A percentile compares a stretch with the other conserved stretches of the same genome.
phyloP scores from a whole-genome alignment of 2,797 vertebrate genomes.

The Tragelaphus oryx region DNA sequence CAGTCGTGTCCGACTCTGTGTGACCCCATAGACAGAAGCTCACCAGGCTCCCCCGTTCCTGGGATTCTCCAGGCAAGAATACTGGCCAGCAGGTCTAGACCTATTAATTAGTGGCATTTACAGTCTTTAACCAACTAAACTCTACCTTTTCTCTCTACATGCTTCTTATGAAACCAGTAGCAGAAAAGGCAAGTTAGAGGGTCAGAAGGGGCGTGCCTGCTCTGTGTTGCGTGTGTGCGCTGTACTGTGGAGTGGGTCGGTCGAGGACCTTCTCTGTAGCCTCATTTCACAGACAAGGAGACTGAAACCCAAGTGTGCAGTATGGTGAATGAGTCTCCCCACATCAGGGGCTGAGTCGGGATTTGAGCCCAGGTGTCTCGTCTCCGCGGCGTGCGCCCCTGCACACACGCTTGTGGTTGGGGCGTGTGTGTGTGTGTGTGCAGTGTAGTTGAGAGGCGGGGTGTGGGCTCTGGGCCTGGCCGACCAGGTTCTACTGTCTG shows the following conservation, averaged over 20 bases:
- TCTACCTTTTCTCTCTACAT: neutral
- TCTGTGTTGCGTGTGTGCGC: rapidly evolving
- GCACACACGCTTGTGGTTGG: neutral
- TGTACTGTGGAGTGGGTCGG: neutral
- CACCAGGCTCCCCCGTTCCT: no score
- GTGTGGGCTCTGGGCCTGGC: neutral
- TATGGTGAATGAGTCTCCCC: neutral
- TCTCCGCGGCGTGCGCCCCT: rapidly evolving
- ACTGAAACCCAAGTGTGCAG: neutral
- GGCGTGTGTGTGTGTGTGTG: rapidly evolving
- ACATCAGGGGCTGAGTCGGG: neutral
- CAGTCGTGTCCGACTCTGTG: no score
- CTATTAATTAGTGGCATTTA: neutral
- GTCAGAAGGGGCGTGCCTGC: neutral
- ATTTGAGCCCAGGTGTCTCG: neutral
- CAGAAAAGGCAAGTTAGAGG: neutral
- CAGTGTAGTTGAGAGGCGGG: neutral
- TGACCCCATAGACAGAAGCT: no score
- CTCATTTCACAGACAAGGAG: neutral
- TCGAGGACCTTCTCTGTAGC: no score
- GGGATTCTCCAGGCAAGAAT: no score
- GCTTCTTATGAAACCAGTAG: neutral
- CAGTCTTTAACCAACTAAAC: neutral
- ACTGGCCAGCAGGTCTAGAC: neutral
- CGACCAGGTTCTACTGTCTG: neutral